Base-by-base conservation (phyloP, 2,888 invertebrate species). In the Eristalinus sepulchralis region DNA sequence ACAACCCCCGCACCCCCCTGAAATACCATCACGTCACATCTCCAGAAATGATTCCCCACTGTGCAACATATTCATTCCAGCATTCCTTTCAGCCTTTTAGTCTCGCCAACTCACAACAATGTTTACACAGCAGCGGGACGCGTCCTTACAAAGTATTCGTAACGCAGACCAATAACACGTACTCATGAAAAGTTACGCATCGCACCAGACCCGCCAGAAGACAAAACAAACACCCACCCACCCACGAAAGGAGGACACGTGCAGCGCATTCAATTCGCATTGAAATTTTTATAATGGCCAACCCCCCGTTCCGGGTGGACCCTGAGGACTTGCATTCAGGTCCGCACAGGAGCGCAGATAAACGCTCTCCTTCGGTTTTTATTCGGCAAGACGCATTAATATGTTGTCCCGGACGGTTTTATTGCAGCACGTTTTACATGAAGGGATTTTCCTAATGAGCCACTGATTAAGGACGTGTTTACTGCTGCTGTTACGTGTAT, bases 391-490 rank as follows among this genome's bases (percentile, higher is more conserved):
- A 34, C 36, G 57, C 76, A 64, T 63, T 81, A 72, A 67, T 67
- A 47, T 72, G 76, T 68, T 72, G 81, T 81, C 72, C 17, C 47
- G 68, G 76, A 64, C 72, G 31, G 47, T 77, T 85, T 81, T 85
- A 81, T 81, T 81, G 77, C 55, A 17, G 47, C 63, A 85, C 84
- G 84, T 81, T 77, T 81, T 72, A 27, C 77, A 77, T 72, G 62
- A 33, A 59, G 20, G 47, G 63, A 75, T 70, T 53, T 70, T 36
- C 66, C 63, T 77, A 85, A 77, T 68, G 84, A 76, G 76, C 57
- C 77, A 63, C 77, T 81, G 81, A 85, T 85, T 81, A 77, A 72
- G 84, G 71, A 80, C 75, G 76, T 80, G 76, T 71, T 71, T 66
- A 66, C 20, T 20, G 36, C 20, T 47, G 8, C 47, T 47, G 47